phyloP scores from a whole-genome alignment of 2,797 vertebrate species.

The Takifugu ocellatus region DNA sequence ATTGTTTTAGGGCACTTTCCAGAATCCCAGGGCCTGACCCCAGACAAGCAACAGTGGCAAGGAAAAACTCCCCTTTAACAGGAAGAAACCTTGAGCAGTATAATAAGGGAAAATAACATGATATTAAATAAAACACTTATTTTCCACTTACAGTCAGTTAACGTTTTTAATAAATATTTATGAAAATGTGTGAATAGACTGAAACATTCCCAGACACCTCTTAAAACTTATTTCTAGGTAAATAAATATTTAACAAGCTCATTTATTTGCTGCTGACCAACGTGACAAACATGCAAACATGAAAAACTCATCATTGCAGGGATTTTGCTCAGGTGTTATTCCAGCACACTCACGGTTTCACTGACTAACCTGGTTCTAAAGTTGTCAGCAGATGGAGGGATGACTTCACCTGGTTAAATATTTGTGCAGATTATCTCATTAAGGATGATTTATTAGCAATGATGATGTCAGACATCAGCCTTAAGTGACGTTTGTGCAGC shows the following conservation, averaged over 20 bases:
- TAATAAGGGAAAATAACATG: too few relatives aligned
- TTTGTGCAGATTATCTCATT: conserved; percentile 25
- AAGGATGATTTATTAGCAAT: neutral
- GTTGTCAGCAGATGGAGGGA: neutral
- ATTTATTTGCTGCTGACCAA: conserved; percentile 37
- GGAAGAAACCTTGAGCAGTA: too few relatives aligned
- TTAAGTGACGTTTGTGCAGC: neutral
- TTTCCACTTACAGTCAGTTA: conserved; percentile 22
- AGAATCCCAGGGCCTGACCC: too few relatives aligned
- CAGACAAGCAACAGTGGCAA: too few relatives aligned
- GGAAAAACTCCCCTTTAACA: too few relatives aligned
- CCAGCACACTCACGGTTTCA: conserved; percentile 6
- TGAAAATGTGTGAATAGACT: conserved; percentile 52
- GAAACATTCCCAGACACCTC: conserved; percentile 36
- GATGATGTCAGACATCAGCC: neutral
- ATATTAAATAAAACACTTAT: conserved; percentile 15
- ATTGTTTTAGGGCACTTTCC: too few relatives aligned
- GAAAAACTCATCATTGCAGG: conserved; percentile 18
- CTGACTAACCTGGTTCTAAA: conserved; percentile 4
- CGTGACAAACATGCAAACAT: conserved; percentile 18
- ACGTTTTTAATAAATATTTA: conserved; percentile 17
- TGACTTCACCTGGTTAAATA: conserved; percentile 37
- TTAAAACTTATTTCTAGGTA: conserved; percentile 32
- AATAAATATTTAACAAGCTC: conserved; percentile 54
- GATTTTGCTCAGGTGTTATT: conserved; percentile 44